These are phyloP conservation scores for Perca flavescens DNA, from an alignment of 2,113 vertebrate species.

Conservation along the genomic window DNA sequence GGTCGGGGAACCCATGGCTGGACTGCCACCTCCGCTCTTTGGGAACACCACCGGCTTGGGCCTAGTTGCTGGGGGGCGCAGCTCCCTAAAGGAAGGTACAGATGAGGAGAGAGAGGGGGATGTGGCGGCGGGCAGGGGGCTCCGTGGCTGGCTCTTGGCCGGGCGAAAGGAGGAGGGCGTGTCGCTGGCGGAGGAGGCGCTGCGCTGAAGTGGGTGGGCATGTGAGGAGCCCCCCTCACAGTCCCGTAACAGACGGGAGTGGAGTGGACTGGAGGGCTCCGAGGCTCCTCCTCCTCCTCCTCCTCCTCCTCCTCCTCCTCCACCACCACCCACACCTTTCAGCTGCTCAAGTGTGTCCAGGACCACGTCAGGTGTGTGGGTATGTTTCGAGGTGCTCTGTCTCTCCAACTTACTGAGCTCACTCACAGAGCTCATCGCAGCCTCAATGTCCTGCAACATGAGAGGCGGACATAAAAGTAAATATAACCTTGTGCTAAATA, in stretches of 20 bases:
- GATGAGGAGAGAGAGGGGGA: slow-evolving; percentile 78
- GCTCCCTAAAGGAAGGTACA: slow-evolving; percentile 80
- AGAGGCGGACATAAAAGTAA: neutral
- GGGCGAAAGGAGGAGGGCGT: slow-evolving; percentile 94
- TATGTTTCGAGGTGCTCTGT: slow-evolving; percentile 92
- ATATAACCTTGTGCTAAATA: neutral
- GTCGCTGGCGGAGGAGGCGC: slow-evolving; percentile 94
- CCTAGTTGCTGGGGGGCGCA: slow-evolving; percentile 92
- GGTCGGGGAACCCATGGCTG: slow-evolving; percentile 88
- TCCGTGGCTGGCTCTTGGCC: slow-evolving; percentile 84
- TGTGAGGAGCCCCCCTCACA: slow-evolving; percentile 88
- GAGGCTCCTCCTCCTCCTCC: slow-evolving; percentile 85
- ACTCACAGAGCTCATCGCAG: slow-evolving; percentile 92
- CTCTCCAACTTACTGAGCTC: slow-evolving; percentile 94
- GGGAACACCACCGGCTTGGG: slow-evolving; percentile 96
- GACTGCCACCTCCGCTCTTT: slow-evolving; percentile 86
- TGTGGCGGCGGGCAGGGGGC: slow-evolving; percentile 76
- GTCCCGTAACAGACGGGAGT: slow-evolving; percentile 93
- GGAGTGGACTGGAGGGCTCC: slow-evolving; percentile 97
- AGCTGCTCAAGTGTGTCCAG: slow-evolving; percentile 98
- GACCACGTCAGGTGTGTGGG: slow-evolving; percentile 95
- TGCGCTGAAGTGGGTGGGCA: slow-evolving; percentile 90
- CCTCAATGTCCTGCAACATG: slow-evolving; percentile 91
- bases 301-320: no score
- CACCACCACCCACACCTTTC: slow-evolving; percentile 85